phyloP scores from a whole-genome alignment of 2,888 invertebrate species.

The Trichogramma dendrolimi region DNA sequence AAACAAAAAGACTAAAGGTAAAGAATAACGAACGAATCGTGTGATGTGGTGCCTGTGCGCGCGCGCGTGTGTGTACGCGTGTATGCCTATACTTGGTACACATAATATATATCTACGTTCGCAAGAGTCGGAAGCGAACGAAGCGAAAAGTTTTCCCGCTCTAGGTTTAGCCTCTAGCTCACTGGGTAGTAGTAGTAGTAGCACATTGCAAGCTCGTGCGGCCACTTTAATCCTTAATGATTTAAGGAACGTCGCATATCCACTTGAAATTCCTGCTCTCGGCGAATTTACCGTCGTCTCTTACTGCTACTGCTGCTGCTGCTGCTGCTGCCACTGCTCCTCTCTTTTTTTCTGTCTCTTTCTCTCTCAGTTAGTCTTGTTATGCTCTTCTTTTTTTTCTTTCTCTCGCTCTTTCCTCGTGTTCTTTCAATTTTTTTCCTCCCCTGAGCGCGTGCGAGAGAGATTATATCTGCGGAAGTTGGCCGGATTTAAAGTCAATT shows the following conservation, averaged over 20 bases:
- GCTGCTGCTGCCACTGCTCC: constrained; percentile 2
- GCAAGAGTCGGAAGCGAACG: not conserved
- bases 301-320: not conserved
- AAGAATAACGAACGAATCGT: no score
- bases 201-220: constrained; percentile 11
- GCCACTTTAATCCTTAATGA: constrained; percentile 29
- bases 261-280: constrained; percentile 18
- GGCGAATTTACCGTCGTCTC: constrained; percentile 13
- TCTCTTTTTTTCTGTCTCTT: not conserved
- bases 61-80: no score
- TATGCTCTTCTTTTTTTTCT: not conserved
- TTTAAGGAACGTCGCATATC: constrained; percentile 27
- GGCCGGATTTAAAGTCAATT: constrained; percentile 26
- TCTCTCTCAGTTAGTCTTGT: not conserved
- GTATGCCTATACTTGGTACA: no score
- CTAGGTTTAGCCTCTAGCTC: no score
- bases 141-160: constrained; percentile 19
- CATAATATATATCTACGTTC: no score
- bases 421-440: constrained; percentile 1
- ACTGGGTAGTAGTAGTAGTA: not conserved
- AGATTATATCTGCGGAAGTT: constrained; percentile 10
- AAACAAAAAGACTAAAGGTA: no score
- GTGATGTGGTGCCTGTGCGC: no score
- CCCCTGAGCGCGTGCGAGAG: not conserved
- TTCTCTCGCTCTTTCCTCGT: not conserved